Base-by-base conservation (phyloP, 2,113 vertebrate species). In the Hippocampus barbouri region DNA sequence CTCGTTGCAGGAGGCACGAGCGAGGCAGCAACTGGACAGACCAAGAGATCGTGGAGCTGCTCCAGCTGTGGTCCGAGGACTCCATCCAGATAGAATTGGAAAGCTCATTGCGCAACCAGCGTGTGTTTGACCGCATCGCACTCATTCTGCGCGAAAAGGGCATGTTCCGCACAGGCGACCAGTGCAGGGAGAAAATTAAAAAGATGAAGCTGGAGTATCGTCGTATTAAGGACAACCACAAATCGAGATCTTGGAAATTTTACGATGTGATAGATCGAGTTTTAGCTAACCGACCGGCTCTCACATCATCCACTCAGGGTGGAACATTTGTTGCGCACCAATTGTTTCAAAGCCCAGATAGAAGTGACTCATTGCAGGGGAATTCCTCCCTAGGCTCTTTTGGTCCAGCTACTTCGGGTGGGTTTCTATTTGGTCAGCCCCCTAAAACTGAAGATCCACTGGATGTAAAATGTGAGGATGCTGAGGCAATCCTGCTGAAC, bases 181-280 rank as follows among this genome's bases (percentile, higher is more conserved):
- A 95, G 86, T 94, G 94, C 86, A 83, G 93, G 25, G 95, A 96
- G 90, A 96, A 96, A 86, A 96, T 97, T 74, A 97, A 97, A 72
- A 96, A 97, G 86, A 95, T 97, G 94, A 97, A 96, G 85, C 88
- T 97, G 82, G 95, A 96, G 68, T 97, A 97, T 71, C 92, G 95
- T 0, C 89, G 94, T 23, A 92, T 95, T 51, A 95, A 96, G 72
- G 95, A 95, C 78, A 95, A 94, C 66, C 90, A 93, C 79, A 96
- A 94, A 23, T 78, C 87, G 27, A 84, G 94, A 70, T 91, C 93
- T 0, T 95, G 95, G 94, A 96, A 94, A 89, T 96, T 96, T 67
- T 96, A 94, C 51, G 94, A 95, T 18, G 93, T 95, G 76, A 95
- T 96, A 93, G 95, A 97, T 83, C 86, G 94, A 45, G 95, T 95